These are phyloP conservation scores for Schizopygopsis malacanthus DNA, from an alignment of 2,797 vertebrate species.

Conservation along the genomic window DNA sequence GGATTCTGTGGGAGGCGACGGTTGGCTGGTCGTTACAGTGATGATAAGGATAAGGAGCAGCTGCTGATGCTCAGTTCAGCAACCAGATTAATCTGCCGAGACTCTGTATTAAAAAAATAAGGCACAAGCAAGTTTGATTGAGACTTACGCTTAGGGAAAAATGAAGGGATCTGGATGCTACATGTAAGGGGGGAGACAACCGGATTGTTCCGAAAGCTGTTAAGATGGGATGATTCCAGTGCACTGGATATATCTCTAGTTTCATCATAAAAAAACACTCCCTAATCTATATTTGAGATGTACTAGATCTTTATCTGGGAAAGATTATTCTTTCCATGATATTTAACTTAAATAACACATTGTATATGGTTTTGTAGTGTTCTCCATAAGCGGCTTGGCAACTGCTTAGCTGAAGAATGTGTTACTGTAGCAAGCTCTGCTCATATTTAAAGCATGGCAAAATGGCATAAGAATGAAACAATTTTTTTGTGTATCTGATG, in stretches of 20 bases:
- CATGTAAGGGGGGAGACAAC: not conserved
- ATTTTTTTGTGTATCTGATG: constrained; percentile 18
- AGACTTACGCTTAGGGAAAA: constrained; percentile 46
- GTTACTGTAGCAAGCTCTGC: constrained; percentile 10
- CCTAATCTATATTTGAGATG: constrained; percentile 48
- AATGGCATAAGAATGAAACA: constrained; percentile 1
- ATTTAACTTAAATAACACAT: constrained; percentile 50
- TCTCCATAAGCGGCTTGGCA: constrained; percentile 37
- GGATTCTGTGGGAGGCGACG: constrained; percentile 29
- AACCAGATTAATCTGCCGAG: constrained; percentile 51
- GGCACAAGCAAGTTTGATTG: constrained; percentile 52
- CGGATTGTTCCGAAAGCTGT: constrained; percentile 1
- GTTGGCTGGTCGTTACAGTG: not conserved
- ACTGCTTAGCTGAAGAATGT: constrained; percentile 22
- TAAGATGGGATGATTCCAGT: constrained; percentile 36
- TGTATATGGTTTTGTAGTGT: constrained; percentile 30
- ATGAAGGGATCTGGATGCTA: constrained; percentile 30
- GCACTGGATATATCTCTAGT: constrained; percentile 28
- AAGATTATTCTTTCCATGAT: constrained; percentile 48
- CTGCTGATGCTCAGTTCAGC: constrained; percentile 57
- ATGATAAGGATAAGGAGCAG: constrained; percentile 55
- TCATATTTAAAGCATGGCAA: constrained; percentile 9
- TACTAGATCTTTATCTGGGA: constrained; percentile 44
- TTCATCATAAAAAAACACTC: constrained; percentile 47
- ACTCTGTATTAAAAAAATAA: constrained; percentile 58